Evolutionary conservation across 2,113 vertebrate genomes (phyloP).

Genomic region (Cariama cristata): DNA sequence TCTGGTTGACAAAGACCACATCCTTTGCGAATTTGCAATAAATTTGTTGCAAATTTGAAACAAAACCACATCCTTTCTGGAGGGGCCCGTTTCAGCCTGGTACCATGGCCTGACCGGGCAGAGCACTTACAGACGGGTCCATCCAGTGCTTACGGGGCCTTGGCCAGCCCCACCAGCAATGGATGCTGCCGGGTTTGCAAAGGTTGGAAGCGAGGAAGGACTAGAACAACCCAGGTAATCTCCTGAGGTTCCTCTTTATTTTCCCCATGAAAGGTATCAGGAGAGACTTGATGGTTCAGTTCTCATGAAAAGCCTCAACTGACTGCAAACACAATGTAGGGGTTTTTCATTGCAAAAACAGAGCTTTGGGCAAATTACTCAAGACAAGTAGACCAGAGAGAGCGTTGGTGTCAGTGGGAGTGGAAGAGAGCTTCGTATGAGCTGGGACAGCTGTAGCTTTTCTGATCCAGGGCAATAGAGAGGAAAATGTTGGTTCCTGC

Average conservation of each 20-base stretch:
- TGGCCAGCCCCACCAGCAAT: neutral
- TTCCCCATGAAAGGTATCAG: neutral
- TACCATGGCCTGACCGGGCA: neutral
- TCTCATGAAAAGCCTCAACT: neutral
- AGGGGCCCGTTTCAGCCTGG: neutral
- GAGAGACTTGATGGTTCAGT: neutral
- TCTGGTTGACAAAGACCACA: neutral
- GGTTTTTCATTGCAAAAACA: neutral
- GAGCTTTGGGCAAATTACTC: neutral
- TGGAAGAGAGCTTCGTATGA: fast-evolving
- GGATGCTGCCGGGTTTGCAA: fast-evolving
- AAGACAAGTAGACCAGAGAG: too few species aligned
- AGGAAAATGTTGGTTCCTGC: neutral
- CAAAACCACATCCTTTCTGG: neutral
- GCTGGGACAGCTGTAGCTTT: neutral
- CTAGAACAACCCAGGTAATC: too few species aligned
- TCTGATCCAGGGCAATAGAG: neutral
- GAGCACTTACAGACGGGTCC: neutral
- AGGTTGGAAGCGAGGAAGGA: neutral
- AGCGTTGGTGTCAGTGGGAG: fast-evolving
- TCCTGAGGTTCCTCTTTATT: neutral
- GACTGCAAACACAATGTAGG: fast-evolving
- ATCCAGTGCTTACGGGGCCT: fast-evolving
- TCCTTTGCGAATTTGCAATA: too few species aligned
- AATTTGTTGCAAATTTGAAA: too few species aligned